Conservation (phyloP, 2,113 vertebrate species). For the Rhinopithecus roxellana region DNA sequence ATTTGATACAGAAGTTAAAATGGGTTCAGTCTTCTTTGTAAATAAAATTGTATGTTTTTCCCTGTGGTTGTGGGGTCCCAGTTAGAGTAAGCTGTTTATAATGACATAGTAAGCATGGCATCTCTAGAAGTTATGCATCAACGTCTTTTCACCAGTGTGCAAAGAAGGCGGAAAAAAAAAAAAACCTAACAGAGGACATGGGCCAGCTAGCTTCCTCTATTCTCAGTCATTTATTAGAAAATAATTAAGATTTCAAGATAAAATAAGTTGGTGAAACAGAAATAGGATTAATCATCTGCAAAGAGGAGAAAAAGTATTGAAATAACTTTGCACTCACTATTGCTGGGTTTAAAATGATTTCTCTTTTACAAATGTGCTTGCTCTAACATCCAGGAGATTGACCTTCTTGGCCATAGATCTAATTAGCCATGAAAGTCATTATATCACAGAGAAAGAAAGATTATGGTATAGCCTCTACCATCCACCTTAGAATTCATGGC, state of each 20-base stretch:
- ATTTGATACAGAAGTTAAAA: slow-evolving; percentile 28
- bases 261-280: not conserved
- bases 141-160: not conserved
- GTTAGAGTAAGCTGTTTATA: slow-evolving; percentile 35
- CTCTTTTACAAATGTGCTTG: not conserved
- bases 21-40: not conserved
- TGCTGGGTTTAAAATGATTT: not conserved
- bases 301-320: not conserved
- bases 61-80: not conserved
- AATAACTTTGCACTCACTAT: not conserved
- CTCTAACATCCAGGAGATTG: not conserved
- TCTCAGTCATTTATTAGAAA: not conserved
- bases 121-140: not conserved
- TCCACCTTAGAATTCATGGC: not conserved
- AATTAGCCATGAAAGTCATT: not conserved
- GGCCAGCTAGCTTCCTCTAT: not conserved
- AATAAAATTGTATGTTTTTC: slow-evolving; percentile 38
- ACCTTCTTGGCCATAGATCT: not conserved
- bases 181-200: not conserved
- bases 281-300: not conserved
- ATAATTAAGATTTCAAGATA: slow-evolving; percentile 15
- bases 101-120: not conserved
- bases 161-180: slow-evolving; percentile 39
- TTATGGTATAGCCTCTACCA: not conserved
- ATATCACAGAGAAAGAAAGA: not conserved